Evolutionary conservation across 2,797 vertebrate genomes (phyloP).

Genomic region (Hephaestus fuliginosus): DNA sequence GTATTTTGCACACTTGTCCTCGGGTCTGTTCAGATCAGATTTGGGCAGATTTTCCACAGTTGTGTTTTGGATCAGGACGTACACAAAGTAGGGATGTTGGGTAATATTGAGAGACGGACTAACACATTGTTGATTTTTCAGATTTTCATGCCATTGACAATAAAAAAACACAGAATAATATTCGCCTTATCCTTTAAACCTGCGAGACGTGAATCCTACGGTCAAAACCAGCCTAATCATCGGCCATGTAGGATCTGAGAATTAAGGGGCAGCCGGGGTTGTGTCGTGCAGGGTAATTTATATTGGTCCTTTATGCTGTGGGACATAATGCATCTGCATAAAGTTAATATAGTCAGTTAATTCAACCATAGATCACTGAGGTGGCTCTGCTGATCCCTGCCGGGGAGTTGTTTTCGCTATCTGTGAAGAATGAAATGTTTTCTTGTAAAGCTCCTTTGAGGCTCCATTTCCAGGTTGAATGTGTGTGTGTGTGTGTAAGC

Average conservation of each 20-base stretch:
- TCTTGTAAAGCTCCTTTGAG: conserved; percentile 61
- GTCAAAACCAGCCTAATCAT: conserved; percentile 40
- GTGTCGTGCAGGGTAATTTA: conserved; percentile 34
- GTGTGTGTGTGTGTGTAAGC: conserved; percentile 22
- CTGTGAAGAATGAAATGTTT: conserved; percentile 49
- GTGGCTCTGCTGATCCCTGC: conserved; percentile 56
- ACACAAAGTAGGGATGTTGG: too few species aligned
- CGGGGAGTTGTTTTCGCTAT: conserved; percentile 40
- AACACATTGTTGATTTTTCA: neutral
- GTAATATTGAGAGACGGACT: neutral
- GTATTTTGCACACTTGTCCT: neutral
- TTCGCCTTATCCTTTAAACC: conserved; percentile 38
- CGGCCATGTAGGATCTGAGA: conserved; percentile 6
- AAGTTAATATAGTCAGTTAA: conserved; percentile 62
- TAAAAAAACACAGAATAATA: neutral
- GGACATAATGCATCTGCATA: conserved; percentile 58
- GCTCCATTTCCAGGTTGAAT: conserved; percentile 26
- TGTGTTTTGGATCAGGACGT: neutral
- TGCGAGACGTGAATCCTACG: conserved; percentile 10
- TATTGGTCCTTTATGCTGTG: conserved; percentile 27
- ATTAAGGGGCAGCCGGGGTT: conserved; percentile 28
- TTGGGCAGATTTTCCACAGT: neutral
- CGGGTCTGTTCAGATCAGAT: neutral
- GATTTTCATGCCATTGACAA: conserved; percentile 16
- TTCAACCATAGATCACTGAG: conserved; percentile 58